Base-by-base conservation (phyloP, 1,140 invertebrate genomes). In the Apis laboriosa region DNA sequence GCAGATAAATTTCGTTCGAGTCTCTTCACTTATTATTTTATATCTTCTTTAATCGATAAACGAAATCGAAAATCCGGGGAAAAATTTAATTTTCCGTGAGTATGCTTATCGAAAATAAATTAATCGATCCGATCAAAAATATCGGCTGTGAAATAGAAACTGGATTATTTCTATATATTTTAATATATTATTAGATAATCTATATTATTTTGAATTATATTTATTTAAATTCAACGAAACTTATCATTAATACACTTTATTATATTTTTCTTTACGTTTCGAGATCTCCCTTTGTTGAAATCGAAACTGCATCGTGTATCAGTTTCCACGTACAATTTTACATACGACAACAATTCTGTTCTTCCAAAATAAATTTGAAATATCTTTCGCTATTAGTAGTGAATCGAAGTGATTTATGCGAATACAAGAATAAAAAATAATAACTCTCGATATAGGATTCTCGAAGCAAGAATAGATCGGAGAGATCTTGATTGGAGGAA, bases 381-480 rank as follows among this genome's bases (percentile, higher is more conserved):
- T 28, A 28, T 28, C 55, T 28, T 55, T 12, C n/a, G n/a, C 13
- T 19, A 9, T 12, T 71, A 4, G 51, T 53, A 4, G 24, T 17
- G 24, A 24, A n/a, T 24, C 56, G 72, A 0, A 17, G 28, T 55
- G 53, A 72, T 55, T 72, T 72, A 71, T 71, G 51, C 49, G n/a
- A 55, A 19, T 51, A 28, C 51, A 24, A 55, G 4, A 55, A 34
- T n/a, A 60, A 74, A 74, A 74, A 74, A 60, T 74, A 56, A 74
- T 56, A 60, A 28, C 60, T 74, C 17, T 28, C 28, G 72, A 60
- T 43, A 24, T 24, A 60, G 24, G 55, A 34, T 34, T 34, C 34
- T 34, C 72, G 19, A 21, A 60, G 72, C 21, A 17, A 56, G 28
- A 43, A 74, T 34, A 15, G 9, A 74, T 74, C 55, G 19, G 43